Base-by-base conservation (phyloP, 2,113 vertebrate genomes). In the Suncus etruscus region DNA sequence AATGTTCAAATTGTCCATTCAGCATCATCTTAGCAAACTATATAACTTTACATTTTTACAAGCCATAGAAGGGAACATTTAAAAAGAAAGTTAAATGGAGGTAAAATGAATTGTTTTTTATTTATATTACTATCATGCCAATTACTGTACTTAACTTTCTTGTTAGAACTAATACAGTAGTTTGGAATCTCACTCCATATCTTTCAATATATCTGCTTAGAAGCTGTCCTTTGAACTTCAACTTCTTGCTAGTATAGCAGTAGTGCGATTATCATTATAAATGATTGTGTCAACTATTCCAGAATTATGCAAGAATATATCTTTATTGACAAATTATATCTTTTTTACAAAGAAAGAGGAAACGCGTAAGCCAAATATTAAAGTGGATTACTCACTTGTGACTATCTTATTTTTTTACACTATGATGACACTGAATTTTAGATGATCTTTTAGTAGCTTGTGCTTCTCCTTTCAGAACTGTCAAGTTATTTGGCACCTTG, bases 181-280 rank as follows among this genome's bases (percentile, higher is more conserved):
- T 1, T 6, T 51, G 25, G 14, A 16, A 45, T 68, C 95, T 86
- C 73, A 45, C 54, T 89, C 29, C 11, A 48, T 32, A 78, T 65
- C 76, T 92, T 95, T 95, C 93, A 96, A 92, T 94, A 90, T 86
- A 91, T 95, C 87, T 83, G 16, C 84, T 94, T 95, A 88, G 81
- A 92, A 89, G 45, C 27, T 95, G 85, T 86, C 72, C 81, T 93
- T 92, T 96, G 83, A 83, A 94, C 91, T 78, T 83, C 29, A 86
- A 11, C 76, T 86, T 93, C 80, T 92, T 87, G 47, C 88, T 80
- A 61, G 45, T 29, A n/a, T 81, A 95, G 87, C 63, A 73, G 68
- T 74, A 77, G 90, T 90, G 54, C 90, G 73, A 95, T 68, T 93
- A 83, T 63, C 58, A 82, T 86, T 83, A 84, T 61, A 92, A 74